Evolutionary conservation across 2,797 vertebrate species (phyloP).

Genomic region (Thunnus albacares): DNA sequence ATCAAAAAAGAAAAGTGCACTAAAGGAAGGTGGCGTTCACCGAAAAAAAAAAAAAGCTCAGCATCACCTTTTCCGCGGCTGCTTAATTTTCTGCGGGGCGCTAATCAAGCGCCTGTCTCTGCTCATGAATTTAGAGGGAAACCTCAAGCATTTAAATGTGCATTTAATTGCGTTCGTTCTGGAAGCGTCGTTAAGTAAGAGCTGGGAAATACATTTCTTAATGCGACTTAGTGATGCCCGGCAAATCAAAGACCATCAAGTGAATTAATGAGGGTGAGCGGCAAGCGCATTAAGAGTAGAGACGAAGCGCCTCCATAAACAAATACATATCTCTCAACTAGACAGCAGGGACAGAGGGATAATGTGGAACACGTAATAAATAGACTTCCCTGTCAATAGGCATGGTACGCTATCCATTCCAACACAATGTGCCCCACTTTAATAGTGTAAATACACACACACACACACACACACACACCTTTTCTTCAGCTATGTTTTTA

Average conservation of each 20-base stretch:
- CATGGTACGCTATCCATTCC: conserved; percentile 50
- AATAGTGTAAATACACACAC: conserved; percentile 51
- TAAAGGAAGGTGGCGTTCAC: conserved; percentile 38
- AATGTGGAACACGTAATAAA: conserved; percentile 70
- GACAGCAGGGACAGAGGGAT: conserved; percentile 63
- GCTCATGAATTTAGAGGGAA: conserved; percentile 71
- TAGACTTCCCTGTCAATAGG: conserved; percentile 62
- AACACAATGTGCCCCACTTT: conserved; percentile 61
- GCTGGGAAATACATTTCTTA: conserved; percentile 86
- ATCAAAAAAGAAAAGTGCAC: conserved; percentile 39
- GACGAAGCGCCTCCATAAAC: conserved; percentile 78
- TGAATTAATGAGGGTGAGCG: conserved; percentile 86
- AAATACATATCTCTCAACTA: conserved; percentile 81
- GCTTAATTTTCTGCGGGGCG: conserved; percentile 64
- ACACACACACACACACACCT: conserved; percentile 42
- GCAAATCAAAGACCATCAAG: conserved; percentile 86
- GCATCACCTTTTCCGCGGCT: conserved; percentile 64
- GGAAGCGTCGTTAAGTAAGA: conserved; percentile 85
- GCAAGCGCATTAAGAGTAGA: conserved; percentile 80
- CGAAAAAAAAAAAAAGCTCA: conserved; percentile 36
- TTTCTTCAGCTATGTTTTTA: conserved; percentile 53
- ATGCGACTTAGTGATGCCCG: conserved; percentile 87
- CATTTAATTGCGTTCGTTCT: conserved; percentile 86
- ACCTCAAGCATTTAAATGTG: conserved; percentile 77
- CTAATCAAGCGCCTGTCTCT: conserved; percentile 74